Percentiles rank a stretch among this genome's conserved stretches.
Conservation (phyloP, 2,888 invertebrate species). For the Mesorhabditis sp. region DNA sequence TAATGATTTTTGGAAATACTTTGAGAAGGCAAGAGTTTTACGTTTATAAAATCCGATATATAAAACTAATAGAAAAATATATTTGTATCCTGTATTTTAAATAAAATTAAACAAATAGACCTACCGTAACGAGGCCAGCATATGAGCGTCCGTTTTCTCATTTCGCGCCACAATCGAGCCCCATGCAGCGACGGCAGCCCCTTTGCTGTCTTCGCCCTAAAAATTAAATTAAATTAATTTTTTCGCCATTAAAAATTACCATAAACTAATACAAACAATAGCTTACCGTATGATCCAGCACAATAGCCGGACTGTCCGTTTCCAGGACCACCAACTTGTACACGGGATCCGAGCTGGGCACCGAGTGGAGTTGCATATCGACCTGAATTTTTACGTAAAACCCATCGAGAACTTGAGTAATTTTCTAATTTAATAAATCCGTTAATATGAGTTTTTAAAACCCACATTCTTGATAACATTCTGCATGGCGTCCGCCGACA, state of each 20-base stretch:
- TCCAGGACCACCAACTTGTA: slow-evolving; percentile 30
- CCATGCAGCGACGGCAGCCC: slow-evolving; percentile 49
- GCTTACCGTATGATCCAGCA: slow-evolving; percentile 29
- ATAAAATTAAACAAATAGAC: neutral
- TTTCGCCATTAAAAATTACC: neutral
- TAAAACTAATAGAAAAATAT: neutral
- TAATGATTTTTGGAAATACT: neutral
- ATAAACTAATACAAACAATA: neutral
- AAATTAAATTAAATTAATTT: neutral
- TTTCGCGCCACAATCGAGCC: slow-evolving; percentile 43
- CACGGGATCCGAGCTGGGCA: slow-evolving; percentile 24
- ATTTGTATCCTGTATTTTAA: neutral
- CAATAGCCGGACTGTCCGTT: slow-evolving; percentile 21
- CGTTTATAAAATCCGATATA: neutral
- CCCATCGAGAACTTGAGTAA: neutral
- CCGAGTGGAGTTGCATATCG: slow-evolving; percentile 26
- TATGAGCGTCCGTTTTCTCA: slow-evolving; percentile 22
- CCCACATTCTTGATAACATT: slow-evolving; percentile 22
- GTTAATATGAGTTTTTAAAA: neutral
- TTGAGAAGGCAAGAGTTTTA: neutral
- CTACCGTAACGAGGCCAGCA: slow-evolving; percentile 26
- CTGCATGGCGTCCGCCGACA: slow-evolving; percentile 25
- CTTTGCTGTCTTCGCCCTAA: slow-evolving; percentile 33
- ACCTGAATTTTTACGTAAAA: slow-evolving; percentile 12
- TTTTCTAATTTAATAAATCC: neutral